phyloP scores from a whole-genome alignment of 2,113 vertebrate genomes.

The Upupa epops region DNA sequence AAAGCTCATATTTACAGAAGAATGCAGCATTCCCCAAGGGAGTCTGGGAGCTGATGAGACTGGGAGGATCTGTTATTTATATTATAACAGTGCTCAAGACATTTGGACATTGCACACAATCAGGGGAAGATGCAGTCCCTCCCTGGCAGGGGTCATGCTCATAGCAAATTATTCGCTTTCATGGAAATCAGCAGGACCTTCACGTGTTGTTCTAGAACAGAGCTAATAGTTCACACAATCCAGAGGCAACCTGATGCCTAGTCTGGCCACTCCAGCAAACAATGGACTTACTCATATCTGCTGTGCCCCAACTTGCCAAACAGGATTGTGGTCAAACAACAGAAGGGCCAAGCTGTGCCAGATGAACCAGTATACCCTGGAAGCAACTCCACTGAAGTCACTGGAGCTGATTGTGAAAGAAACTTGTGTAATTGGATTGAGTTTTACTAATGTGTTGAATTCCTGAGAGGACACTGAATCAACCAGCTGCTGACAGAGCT shows the following conservation, averaged over 20 bases:
- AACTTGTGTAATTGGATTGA: background rate
- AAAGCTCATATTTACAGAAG: constrained; percentile 63
- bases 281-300: constrained; percentile 4
- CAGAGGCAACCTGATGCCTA: constrained; percentile 24
- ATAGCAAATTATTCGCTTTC: constrained; percentile 28
- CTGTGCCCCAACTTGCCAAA: constrained; percentile 11
- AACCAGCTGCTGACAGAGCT: constrained; percentile 8
- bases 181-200: constrained; percentile 24
- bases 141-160: background rate
- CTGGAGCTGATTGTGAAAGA: background rate
- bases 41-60: constrained; percentile 57
- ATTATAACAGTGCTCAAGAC: constrained; percentile 20
- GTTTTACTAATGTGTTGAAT: background rate
- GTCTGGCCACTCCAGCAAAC: background rate
- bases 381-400: background rate
- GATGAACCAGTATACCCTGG: background rate
- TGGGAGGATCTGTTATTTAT: constrained; percentile 51
- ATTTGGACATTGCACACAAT: background rate
- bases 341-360: background rate
- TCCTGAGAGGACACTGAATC: background rate
- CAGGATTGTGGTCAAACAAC: background rate
- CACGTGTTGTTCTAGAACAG: constrained; percentile 6
- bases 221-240: constrained; percentile 9
- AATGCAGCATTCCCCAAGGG: constrained; percentile 56
- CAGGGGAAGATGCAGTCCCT: background rate